Conservation (phyloP, 2,113 vertebrate genomes). For the Martes martes region DNA sequence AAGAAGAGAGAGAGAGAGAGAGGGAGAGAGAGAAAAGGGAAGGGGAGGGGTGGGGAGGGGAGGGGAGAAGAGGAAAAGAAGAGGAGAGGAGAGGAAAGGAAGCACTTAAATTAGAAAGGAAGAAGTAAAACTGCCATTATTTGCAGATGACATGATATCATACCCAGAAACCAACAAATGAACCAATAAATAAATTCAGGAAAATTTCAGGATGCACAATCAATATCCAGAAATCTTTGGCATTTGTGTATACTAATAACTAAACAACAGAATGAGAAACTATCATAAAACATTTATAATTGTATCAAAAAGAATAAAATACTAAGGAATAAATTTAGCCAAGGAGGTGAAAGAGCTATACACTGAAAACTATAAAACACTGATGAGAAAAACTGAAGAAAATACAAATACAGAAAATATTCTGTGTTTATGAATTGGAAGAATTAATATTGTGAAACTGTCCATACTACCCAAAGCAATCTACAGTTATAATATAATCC, state of each 20-base stretch:
- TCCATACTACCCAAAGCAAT: neutral
- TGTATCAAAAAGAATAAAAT: neutral
- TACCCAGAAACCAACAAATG: neutral
- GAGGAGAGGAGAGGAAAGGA: neutral
- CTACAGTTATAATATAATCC: neutral
- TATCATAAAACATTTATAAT: neutral
- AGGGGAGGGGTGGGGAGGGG: accelerated
- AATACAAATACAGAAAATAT: neutral
- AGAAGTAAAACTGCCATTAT: neutral
- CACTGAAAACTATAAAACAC: neutral
- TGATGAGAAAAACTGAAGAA: neutral
- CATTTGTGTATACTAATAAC: neutral
- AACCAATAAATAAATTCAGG: neutral
- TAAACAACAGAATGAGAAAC: neutral
- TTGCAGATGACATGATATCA: neutral
- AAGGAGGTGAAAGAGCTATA: neutral
- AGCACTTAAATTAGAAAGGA: neutral
- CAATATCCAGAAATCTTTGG: neutral
- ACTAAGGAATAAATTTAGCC: neutral
- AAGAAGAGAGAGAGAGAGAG: too few species aligned
- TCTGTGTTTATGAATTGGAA: neutral
- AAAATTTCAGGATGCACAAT: neutral
- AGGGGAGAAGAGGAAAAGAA: neutral
- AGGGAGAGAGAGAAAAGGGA: neutral
- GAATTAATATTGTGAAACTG: neutral